Evolutionary conservation across 2,888 invertebrate species (phyloP), one percentile per base, ranked within the genome.

Genomic region (Catocala fraxini): DNA sequence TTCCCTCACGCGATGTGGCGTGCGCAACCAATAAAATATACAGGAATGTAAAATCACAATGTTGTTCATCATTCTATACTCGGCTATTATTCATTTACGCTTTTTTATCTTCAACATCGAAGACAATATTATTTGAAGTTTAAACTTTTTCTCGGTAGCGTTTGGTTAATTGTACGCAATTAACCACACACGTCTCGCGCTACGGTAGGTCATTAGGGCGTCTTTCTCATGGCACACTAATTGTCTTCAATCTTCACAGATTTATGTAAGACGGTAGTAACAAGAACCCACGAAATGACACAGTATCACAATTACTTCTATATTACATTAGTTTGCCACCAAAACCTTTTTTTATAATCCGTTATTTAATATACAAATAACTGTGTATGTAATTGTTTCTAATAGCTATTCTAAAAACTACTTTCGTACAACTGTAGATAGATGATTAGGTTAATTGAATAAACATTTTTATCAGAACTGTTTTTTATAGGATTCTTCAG

Each of bases 1-100:
- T 42, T 82, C 76, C 79, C 65, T 67, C 90, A 90, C 87, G 91
- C 91, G 68, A 89, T 65, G 54, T 89, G 67, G 83, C 90, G 89
- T 91, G 91, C 63, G 63, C 59, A 51, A 48, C 56, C 48, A 57
- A 53, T 68, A 70, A 76, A 77, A 76, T 71, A 80, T 79, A 75
- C 71, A 71, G 78, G 80, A 85, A 84, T 76, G 68, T 72, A 72
- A 69, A 69, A 71, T 72, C 58, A 56, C 43, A 65, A 51, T 71
- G 63, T 65, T 33, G 67, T 65, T 63, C 65, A 71, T 66, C 69
- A 55, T 70, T 69, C 65, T 66, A 60, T 70, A 63, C 71, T 64
- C 51, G 72, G 49, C 73, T 62, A 60, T 68, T 65, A 70, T 65
- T 59, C 15, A 59, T 73, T 61, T 59, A 65, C 59, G 56, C 56